Conservation (phyloP, 2,888 invertebrate species). For the Andricus quercusramuli region DNA sequence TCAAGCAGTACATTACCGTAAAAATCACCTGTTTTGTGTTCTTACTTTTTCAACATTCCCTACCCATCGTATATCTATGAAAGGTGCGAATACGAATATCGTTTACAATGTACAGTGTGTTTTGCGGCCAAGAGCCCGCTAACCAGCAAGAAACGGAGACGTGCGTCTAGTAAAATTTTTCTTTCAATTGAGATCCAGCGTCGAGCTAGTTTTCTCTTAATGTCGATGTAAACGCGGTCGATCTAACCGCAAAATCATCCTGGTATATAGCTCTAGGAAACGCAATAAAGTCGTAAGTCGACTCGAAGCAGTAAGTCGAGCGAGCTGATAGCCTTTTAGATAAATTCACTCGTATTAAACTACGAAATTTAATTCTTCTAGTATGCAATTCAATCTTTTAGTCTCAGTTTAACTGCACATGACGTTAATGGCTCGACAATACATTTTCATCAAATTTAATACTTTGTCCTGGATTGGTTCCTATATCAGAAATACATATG, state of each 20-base stretch:
- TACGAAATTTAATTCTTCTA: conserved; percentile 28
- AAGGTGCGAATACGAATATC: conserved; percentile 24
- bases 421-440: conserved; percentile 14
- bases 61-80: neutral
- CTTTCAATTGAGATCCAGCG: conserved; percentile 42
- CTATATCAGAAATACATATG: neutral
- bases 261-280: neutral
- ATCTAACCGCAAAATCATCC: conserved; percentile 51
- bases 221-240: conserved; percentile 52
- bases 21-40: neutral
- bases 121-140: conserved; percentile 1
- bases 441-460: conserved; percentile 13
- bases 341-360: conserved; percentile 15
- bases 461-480: neutral
- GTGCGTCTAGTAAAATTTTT: conserved; percentile 51
- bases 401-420: conserved; percentile 18
- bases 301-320: conserved; percentile 31
- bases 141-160: conserved; percentile 33
- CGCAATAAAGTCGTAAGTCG: conserved; percentile 48
- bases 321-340: conserved; percentile 15
- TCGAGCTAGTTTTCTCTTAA: conserved; percentile 53
- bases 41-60: neutral
- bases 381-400: conserved; percentile 1
- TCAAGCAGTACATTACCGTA: neutral
- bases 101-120: conserved; percentile 7